phyloP scores from a whole-genome alignment of 2,797 vertebrate genomes.

The Rachycentron canadum region DNA sequence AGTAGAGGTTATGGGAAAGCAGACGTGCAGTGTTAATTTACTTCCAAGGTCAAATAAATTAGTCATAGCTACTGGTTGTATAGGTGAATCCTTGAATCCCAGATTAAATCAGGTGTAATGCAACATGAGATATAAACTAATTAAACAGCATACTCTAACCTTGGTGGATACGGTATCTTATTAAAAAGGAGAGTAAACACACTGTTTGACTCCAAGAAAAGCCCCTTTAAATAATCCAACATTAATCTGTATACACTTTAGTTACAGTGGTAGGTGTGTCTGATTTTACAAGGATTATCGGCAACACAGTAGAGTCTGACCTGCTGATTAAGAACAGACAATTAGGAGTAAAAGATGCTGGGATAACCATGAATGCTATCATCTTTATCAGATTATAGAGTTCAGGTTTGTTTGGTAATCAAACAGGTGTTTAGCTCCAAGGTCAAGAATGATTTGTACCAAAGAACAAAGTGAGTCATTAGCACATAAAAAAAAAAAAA shows the following conservation, averaged over 20 bases:
- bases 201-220: constrained; percentile 2
- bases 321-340: constrained; percentile 28
- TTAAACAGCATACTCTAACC: constrained; percentile 30
- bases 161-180: constrained; percentile 21
- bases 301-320: neutral
- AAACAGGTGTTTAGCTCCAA: constrained; percentile 25
- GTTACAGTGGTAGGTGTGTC: neutral
- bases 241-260: constrained; percentile 1
- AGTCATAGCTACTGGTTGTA: constrained; percentile 45
- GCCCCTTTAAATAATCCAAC: constrained; percentile 1
- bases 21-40: constrained; percentile 42
- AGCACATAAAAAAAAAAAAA: too few species aligned
- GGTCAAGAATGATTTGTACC: constrained; percentile 11
- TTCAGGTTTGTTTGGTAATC: constrained; percentile 41
- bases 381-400: constrained; percentile 45
- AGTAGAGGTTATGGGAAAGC: constrained; percentile 66
- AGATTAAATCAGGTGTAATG: constrained; percentile 16
- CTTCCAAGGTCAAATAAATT: constrained; percentile 65
- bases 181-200: constrained; percentile 16
- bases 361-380: constrained; percentile 33
- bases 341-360: constrained; percentile 28
- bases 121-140: constrained; percentile 28
- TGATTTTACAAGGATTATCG: neutral
- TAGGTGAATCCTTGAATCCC: constrained; percentile 18
- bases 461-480: constrained; percentile 45